Percentiles rank a stretch among this genome's conserved stretches.
Conservation (phyloP, 1,140 invertebrate genomes). For the Drosophila tristis region DNA sequence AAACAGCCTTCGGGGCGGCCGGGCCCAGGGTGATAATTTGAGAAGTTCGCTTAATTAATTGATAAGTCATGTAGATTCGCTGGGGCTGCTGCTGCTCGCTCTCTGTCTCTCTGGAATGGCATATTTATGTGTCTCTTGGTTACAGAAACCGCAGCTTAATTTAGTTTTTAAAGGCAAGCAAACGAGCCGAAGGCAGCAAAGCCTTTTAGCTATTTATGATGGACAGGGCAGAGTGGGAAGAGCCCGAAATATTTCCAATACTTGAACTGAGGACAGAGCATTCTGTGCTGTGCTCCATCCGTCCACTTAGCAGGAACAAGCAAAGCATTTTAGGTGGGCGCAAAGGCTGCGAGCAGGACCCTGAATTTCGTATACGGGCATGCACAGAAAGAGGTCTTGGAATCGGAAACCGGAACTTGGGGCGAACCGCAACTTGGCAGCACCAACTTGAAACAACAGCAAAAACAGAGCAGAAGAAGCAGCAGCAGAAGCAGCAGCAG, state of each 20-base stretch:
- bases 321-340: conserved; percentile 71
- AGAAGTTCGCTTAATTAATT: conserved; percentile 78
- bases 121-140: conserved; percentile 68
- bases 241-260: conserved; percentile 44
- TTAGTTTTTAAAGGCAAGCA: conserved; percentile 60
- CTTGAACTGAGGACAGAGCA: conserved; percentile 1
- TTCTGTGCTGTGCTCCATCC: conserved; percentile 19
- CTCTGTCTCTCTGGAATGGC: conserved; percentile 8
- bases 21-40: conserved; percentile 69
- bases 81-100: conserved; percentile 5
- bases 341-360: conserved; percentile 67
- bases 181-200: conserved; percentile 57
- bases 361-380: conserved; percentile 72
- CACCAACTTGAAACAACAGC: conserved; percentile 23
- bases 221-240: conserved; percentile 22
- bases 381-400: conserved; percentile 62
- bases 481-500: conserved; percentile 27
- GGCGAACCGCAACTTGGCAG: conserved; percentile 63
- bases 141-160: conserved; percentile 60
- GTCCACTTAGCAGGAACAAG: conserved; percentile 65
- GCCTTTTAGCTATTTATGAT: conserved; percentile 74
- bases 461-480: neutral
- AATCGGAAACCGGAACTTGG: conserved; percentile 76
- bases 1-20: conserved; percentile 25
- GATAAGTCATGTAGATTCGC: conserved; percentile 66